A percentile compares a stretch with the other conserved stretches of the same genome.
Evolutionary conservation across 2,113 vertebrate species (phyloP).

Genomic region (Eublepharis macularius): DNA sequence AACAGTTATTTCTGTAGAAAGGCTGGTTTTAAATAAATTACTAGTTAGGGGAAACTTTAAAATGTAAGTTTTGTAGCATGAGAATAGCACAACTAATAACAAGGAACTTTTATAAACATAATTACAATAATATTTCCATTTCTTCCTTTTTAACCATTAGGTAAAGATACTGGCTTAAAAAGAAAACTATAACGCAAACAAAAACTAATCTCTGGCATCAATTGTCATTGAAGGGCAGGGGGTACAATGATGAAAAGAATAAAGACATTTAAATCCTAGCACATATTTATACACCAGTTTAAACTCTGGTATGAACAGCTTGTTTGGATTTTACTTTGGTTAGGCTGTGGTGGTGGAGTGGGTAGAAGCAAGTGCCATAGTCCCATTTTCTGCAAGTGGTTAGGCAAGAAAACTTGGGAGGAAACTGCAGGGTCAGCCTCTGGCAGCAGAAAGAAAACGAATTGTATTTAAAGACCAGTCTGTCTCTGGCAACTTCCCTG

Average conservation of each 20-base stretch:
- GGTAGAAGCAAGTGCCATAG: not conserved
- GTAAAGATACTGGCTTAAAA: not conserved
- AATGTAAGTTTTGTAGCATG: not conserved
- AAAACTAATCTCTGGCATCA: not conserved
- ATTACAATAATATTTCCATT: not conserved
- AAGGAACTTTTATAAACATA: not conserved
- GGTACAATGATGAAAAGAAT: conserved; percentile 19
- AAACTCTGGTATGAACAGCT: conserved; percentile 29
- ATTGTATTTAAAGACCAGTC: not conserved
- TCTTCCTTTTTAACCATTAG: not conserved
- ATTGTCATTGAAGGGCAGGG: conserved; percentile 24
- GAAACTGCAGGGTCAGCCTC: not conserved
- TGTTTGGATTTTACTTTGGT: conserved; percentile 43
- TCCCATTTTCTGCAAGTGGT: not conserved
- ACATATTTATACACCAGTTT: conserved; percentile 11
- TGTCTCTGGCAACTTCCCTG: not conserved
- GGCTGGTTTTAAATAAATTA: conserved; percentile 33
- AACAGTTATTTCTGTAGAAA: conserved; percentile 2
- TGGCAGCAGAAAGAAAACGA: not conserved
- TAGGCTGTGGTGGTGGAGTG: not conserved
- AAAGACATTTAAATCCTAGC: conserved; percentile 9
- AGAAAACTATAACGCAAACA: not conserved
- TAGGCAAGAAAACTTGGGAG: not conserved
- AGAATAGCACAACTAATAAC: not conserved
- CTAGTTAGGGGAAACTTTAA: not conserved